Evolutionary conservation across 2,797 vertebrate species (phyloP).

Genomic region (Melanotaenia maccullochi): DNA sequence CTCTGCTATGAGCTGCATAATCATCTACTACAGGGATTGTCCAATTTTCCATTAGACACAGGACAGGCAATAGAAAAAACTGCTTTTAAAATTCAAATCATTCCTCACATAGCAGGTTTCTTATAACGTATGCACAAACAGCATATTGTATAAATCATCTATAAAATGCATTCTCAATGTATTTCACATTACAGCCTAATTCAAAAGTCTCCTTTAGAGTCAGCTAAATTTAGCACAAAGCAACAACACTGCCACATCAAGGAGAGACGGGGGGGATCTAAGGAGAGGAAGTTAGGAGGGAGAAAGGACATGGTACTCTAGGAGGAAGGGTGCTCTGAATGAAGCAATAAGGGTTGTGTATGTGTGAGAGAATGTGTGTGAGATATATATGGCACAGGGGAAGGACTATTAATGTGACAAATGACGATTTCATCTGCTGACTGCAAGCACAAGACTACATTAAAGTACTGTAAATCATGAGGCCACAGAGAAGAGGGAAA

Average conservation of each 20-base stretch:
- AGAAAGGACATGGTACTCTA: conserved; percentile 14
- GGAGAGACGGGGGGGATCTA: neutral
- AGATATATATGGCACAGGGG: conserved; percentile 38
- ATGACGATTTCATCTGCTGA: conserved; percentile 73
- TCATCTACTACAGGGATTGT: conserved; percentile 18
- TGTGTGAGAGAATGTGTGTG: conserved; percentile 19
- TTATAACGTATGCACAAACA: conserved; percentile 44
- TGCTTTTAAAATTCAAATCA: conserved; percentile 53
- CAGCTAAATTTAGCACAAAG: conserved; percentile 13
- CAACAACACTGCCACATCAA: neutral
- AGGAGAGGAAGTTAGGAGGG: conserved; percentile 8
- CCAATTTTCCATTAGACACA: conserved; percentile 37
- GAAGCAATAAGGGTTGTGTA: conserved; percentile 35
- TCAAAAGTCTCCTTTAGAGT: conserved; percentile 21
- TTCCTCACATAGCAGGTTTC: conserved; percentile 35
- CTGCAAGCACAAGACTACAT: conserved; percentile 69
- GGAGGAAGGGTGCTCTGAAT: conserved; percentile 14
- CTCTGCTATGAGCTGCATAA: conserved; percentile 43
- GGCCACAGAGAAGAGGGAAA: conserved; percentile 23
- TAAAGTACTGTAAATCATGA: conserved; percentile 64
- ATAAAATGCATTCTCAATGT: conserved; percentile 41
- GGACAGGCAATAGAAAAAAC: conserved; percentile 15
- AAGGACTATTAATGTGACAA: conserved; percentile 74
- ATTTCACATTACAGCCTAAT: conserved; percentile 41
- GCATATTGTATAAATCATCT: conserved; percentile 45